Evolutionary conservation across 2,888 invertebrate species (phyloP).

Genomic region (Malthinus seriepunctatus): DNA sequence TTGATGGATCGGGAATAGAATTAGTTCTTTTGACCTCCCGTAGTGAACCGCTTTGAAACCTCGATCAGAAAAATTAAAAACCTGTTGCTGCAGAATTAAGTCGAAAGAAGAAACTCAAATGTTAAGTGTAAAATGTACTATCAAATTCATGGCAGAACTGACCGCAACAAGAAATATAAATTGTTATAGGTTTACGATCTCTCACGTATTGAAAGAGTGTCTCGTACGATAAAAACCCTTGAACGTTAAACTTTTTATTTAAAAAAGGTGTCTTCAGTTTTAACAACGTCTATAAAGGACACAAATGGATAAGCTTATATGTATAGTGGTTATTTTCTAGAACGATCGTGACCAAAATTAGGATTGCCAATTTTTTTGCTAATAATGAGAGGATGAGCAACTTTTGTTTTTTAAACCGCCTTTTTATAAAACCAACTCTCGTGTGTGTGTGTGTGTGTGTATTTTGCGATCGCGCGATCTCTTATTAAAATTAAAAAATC

Average conservation of each 20-base stretch:
- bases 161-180: conserved; percentile 19
- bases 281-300: conserved; percentile 35
- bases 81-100: conserved; percentile 34
- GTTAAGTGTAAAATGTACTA: conserved; percentile 27
- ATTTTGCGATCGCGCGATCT: no score
- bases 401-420: neutral
- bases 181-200: conserved; percentile 24
- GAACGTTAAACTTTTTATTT: conserved; percentile 28
- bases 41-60: conserved; percentile 42
- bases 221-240: conserved; percentile 38
- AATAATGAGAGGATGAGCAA: neutral
- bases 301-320: conserved; percentile 49
- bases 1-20: conserved; percentile 52
- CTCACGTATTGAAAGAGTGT: conserved; percentile 39
- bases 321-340: conserved; percentile 50
- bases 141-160: conserved; percentile 13
- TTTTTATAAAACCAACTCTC: neutral
- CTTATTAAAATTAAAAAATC: conserved; percentile 41
- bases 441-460: no score
- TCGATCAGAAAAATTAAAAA: conserved; percentile 45
- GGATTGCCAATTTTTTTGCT: conserved; percentile 10
- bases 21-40: conserved; percentile 48
- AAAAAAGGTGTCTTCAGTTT: conserved; percentile 32
- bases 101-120: conserved; percentile 20
- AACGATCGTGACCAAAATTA: conserved; percentile 41